Evolutionary conservation across 35 echinoderm and acorn worm genomes (phyloP).

Genomic region (Holothuria glaberrima): DNA sequence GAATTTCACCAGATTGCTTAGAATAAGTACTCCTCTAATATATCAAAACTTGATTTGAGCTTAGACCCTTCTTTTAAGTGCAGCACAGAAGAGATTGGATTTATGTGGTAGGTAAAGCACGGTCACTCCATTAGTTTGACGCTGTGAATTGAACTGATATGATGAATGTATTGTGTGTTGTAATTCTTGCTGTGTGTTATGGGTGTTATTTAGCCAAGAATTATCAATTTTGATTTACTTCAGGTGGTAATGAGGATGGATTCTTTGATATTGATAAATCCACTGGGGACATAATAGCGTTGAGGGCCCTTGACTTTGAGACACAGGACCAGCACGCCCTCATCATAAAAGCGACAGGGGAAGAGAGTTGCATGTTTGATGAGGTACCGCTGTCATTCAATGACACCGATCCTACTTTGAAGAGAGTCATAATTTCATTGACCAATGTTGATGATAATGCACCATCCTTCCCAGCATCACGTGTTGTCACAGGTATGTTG

Average conservation of each 20-base stretch:
- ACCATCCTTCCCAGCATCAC: neutral
- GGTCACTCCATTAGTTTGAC: too few species aligned
- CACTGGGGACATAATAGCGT: neutral
- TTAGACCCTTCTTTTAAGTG: too few species aligned
- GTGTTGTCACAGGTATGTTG: neutral
- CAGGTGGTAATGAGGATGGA: conserved; percentile 19
- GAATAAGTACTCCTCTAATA: too few species aligned
- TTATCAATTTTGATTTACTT: too few species aligned
- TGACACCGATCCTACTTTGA: neutral
- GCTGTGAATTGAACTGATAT: too few species aligned
- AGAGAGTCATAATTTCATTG: conserved; percentile 36
- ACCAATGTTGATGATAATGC: conserved; percentile 26
- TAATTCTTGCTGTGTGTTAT: too few species aligned
- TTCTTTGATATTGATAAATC: neutral
- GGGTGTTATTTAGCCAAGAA: too few species aligned
- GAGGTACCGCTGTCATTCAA: neutral
- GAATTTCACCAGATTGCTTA: too few species aligned
- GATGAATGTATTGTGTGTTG: too few species aligned
- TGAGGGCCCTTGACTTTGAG: conserved; percentile 5
- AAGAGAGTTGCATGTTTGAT: neutral
- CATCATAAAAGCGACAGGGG: conserved; percentile 3
- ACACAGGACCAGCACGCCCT: neutral
- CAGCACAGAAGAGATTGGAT: too few species aligned
- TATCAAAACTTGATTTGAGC: too few species aligned
- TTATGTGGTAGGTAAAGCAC: too few species aligned